A percentile compares a stretch with the other conserved stretches of the same genome.
phyloP scores from a whole-genome alignment of 1,140 invertebrate species.

The Caenorhabditis remanei region DNA sequence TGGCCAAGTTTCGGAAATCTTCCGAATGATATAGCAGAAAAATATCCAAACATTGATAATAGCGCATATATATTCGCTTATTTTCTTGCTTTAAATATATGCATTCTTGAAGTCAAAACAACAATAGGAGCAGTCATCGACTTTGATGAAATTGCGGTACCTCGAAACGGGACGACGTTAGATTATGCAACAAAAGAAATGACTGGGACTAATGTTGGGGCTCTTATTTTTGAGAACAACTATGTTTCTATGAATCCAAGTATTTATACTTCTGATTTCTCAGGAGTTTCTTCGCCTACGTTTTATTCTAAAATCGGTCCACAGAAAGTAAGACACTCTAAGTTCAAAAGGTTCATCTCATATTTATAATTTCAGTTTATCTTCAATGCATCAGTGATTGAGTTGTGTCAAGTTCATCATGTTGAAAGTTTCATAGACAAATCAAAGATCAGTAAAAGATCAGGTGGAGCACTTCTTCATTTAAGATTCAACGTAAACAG shows the following conservation, averaged over 20 bases:
- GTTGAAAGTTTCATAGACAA: neutral
- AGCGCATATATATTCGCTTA: neutral
- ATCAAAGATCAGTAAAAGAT: neutral
- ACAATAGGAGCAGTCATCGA: neutral
- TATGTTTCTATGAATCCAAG: neutral
- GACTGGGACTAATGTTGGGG: neutral
- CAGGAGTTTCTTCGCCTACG: neutral
- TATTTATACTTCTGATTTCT: neutral
- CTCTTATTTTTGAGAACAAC: neutral
- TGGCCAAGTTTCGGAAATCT: neutral
- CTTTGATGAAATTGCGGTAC: constrained; percentile 21
- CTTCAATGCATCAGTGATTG: neutral
- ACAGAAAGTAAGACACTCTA: neutral
- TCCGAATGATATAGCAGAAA: neutral
- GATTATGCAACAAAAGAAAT: neutral
- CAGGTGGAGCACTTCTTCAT: neutral
- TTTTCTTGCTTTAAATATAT: constrained; percentile 1
- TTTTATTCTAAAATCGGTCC: neutral
- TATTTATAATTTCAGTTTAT: neutral
- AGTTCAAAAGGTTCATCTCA: too few relatives aligned
- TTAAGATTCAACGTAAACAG: neutral
- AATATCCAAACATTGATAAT: constrained; percentile 10
- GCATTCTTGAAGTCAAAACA: constrained; percentile 4
- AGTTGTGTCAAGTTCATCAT: neutral
- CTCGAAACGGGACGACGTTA: neutral